Evolutionary conservation across 2,113 vertebrate genomes (phyloP).

Genomic region (Colius striatus): DNA sequence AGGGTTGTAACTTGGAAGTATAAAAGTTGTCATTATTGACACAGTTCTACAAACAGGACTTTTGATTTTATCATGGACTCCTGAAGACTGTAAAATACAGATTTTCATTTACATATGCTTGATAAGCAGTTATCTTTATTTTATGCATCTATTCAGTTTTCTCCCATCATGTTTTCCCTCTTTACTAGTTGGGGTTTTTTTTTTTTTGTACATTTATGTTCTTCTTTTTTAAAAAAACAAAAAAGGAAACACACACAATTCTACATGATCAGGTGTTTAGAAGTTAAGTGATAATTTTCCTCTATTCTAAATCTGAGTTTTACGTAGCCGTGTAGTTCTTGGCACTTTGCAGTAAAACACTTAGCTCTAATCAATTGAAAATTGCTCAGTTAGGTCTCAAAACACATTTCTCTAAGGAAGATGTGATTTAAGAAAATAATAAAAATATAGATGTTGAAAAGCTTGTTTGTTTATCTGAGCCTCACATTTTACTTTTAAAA

Average conservation of each 20-base stretch:
- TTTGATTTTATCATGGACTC: background rate
- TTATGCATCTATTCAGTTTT: background rate
- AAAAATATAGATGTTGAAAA: constrained; percentile 41
- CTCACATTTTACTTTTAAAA: constrained; percentile 75
- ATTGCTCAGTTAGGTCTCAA: constrained; percentile 36
- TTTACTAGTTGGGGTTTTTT: background rate
- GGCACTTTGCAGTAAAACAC: constrained; percentile 41
- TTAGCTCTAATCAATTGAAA: constrained; percentile 56
- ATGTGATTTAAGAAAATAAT: constrained; percentile 23
- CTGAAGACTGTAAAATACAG: background rate
- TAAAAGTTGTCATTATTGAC: background rate
- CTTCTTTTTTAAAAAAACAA: background rate
- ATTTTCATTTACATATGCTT: background rate
- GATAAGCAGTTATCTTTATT: background rate
- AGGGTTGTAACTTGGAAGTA: background rate
- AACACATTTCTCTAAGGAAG: constrained; percentile 55
- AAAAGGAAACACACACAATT: background rate
- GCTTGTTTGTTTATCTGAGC: constrained; percentile 51
- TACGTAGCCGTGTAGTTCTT: background rate
- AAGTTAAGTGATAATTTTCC: background rate
- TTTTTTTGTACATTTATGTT: background rate
- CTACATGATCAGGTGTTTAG: background rate
- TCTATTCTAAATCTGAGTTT: background rate
- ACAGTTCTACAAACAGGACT: background rate
- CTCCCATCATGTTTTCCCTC: background rate